phyloP scores from a whole-genome alignment of 2,113 vertebrate genomes.

The Pygoscelis antarcticus region DNA sequence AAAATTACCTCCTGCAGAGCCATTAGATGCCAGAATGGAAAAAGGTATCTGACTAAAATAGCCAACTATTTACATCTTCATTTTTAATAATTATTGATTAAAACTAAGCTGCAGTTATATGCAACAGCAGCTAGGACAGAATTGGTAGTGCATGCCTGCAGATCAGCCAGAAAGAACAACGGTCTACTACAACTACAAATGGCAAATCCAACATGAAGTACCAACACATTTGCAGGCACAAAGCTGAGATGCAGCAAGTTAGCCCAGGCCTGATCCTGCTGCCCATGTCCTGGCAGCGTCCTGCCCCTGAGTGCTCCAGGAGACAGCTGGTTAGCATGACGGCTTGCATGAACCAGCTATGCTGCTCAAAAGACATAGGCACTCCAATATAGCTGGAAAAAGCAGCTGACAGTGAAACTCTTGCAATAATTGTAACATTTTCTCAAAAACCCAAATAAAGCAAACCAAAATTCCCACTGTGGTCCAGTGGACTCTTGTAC shows the following conservation, averaged over 20 bases:
- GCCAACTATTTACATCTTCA: background rate
- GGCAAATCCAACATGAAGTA: background rate
- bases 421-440: background rate
- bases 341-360: background rate
- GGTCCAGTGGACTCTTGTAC: background rate
- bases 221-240: rapidly evolving
- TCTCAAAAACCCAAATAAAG: background rate
- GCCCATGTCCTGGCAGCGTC: background rate
- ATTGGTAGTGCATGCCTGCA: background rate
- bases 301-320: background rate
- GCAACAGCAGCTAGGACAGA: background rate
- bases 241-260: background rate
- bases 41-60: background rate
- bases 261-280: background rate
- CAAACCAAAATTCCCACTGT: background rate
- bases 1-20: background rate
- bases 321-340: background rate
- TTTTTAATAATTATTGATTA: background rate
- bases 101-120: background rate
- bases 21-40: background rate
- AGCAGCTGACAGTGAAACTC: background rate
- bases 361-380: background rate
- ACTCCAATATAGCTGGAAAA: background rate
- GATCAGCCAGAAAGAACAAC: background rate
- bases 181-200: background rate